Conservation (phyloP, 2,888 invertebrate genomes). For the Platynereis dumerilii region DNA sequence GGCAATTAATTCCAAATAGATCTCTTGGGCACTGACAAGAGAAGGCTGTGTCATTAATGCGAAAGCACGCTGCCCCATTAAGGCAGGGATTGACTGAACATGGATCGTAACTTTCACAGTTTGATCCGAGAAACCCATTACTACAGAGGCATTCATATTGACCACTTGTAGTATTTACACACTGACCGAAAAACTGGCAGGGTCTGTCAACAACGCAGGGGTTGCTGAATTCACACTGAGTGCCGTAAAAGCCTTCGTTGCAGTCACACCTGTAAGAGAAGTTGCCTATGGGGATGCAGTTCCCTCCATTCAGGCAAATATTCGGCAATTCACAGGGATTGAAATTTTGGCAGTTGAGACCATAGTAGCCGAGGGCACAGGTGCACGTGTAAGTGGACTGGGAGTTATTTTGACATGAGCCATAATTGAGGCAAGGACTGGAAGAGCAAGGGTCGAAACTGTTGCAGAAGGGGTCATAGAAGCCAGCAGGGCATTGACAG, state of each 20-base stretch:
- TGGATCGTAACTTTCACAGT: constrained; percentile 29
- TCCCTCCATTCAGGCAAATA: constrained; percentile 12
- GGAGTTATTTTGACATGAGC: constrained; percentile 25
- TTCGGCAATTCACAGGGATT: constrained; percentile 34
- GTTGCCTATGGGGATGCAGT: constrained; percentile 5
- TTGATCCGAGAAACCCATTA: constrained; percentile 20
- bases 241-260: constrained; percentile 33
- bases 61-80: constrained; percentile 35
- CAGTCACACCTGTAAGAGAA: constrained; percentile 11
- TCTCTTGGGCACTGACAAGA: constrained; percentile 39
- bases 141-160: constrained; percentile 26
- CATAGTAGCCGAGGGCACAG: constrained; percentile 33
- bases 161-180: constrained; percentile 30
- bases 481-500: constrained; percentile 30
- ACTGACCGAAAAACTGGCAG: constrained; percentile 30
- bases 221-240: constrained; percentile 67
- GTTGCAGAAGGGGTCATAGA: constrained; percentile 31
- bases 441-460: constrained; percentile 25
- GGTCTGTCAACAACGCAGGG: constrained; percentile 27
- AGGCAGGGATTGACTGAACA: constrained; percentile 36
- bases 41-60: constrained; percentile 33
- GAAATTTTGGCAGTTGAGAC: constrained; percentile 33
- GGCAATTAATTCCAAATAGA: constrained; percentile 41
- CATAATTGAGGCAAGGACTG: constrained; percentile 33
- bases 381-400: constrained; percentile 11